These are phyloP conservation scores for Drosophila putrida DNA, from an alignment of 2,888 invertebrate species.

Conservation along the genomic window DNA sequence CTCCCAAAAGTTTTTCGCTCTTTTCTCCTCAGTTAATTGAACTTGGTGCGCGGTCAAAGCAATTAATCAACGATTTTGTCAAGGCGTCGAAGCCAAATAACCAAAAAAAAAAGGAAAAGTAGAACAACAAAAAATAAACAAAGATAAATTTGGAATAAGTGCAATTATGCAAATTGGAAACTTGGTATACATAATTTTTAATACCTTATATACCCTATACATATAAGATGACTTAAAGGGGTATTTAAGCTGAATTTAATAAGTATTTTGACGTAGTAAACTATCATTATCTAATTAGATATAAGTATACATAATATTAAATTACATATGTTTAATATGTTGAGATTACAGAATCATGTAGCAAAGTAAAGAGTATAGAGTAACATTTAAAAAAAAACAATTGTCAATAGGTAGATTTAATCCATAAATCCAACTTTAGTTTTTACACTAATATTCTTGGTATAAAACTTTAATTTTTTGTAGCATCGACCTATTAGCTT, in stretches of 20 bases:
- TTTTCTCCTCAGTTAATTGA: constrained; percentile 55
- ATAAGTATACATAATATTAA: too few species aligned
- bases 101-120: not conserved
- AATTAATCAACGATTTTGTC: constrained; percentile 74
- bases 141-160: constrained; percentile 62
- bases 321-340: too few species aligned
- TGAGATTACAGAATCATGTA: too few species aligned
- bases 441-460: too few species aligned
- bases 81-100: constrained; percentile 22
- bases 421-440: too few species aligned
- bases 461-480: too few species aligned
- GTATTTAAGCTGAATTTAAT: not conserved
- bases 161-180: constrained; percentile 73
- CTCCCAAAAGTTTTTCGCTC: constrained; percentile 18
- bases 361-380: too few species aligned
- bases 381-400: too few species aligned
- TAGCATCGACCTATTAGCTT: not conserved
- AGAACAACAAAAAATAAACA: constrained; percentile 22
- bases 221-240: not conserved
- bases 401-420: too few species aligned
- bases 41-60: constrained; percentile 61
- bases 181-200: constrained; percentile 32
- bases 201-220: constrained; percentile 17
- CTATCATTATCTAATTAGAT: too few species aligned
- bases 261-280: too few species aligned